Evolutionary conservation across 2,113 vertebrate genomes (phyloP).

Genomic region (Bos taurus): DNA sequence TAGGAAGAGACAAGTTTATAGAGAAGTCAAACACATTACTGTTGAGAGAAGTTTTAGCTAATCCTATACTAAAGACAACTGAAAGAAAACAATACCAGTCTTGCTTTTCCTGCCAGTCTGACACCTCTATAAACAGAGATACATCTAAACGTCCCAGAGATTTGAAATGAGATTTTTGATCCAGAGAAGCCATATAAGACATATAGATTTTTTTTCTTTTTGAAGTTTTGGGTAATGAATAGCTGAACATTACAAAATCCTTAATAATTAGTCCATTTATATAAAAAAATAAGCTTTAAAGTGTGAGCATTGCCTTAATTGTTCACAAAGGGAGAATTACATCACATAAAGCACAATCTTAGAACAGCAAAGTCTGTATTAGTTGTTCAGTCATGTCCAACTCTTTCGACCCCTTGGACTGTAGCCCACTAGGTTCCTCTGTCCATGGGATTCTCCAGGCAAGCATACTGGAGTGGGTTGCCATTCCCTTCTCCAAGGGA

Average conservation of each 20-base stretch:
- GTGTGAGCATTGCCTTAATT: background rate
- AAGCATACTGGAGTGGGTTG: background rate
- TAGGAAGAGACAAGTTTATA: background rate
- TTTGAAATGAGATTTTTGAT: background rate
- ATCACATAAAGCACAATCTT: background rate
- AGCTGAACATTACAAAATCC: background rate
- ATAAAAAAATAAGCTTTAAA: slow-evolving; percentile 45
- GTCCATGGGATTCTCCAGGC: background rate
- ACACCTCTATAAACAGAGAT: background rate
- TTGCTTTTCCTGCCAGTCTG: background rate
- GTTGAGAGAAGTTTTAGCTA: background rate
- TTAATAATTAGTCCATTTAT: slow-evolving; percentile 30
- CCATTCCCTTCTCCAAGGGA: background rate
- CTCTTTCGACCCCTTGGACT: background rate
- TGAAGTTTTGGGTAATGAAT: background rate
- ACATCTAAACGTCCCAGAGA: background rate
- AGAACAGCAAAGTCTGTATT: background rate
- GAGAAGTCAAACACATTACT: background rate
- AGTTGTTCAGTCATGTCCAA: background rate
- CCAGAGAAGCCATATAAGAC: background rate
- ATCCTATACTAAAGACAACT: background rate
- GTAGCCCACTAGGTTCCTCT: background rate
- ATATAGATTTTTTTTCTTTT: background rate
- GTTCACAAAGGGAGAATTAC: background rate
- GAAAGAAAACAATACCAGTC: background rate